Evolutionary conservation across 2,797 vertebrate genomes (phyloP), one percentile per base, ranked within the genome.

Genomic region (Discoglossus pictus): DNA sequence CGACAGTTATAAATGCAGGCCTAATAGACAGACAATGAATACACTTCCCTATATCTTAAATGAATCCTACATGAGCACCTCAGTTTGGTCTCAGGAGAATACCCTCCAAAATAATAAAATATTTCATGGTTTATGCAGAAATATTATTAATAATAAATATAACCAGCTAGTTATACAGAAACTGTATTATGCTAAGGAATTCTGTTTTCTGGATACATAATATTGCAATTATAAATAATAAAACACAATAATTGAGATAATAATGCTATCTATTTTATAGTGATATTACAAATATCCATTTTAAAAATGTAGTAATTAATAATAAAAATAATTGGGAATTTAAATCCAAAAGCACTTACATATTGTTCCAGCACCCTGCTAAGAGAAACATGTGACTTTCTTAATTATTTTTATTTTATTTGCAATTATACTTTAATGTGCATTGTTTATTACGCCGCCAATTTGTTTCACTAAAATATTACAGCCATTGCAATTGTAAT

Each of bases 351-450:
- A 34, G 27, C 35, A 13, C 39, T 23, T 51, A 4, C 39, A n/a
- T 17, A 23, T 61, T 15, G 16, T 46, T 8, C 25, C 39, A 46
- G 40, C 2, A 9, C 60, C 17, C 48, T 17, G 58, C 40, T 53
- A 18, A n/a, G 16, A 40, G 51, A 34, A 47, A 25, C 68, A 65
- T 59, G 68, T 65, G 54, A 65, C 54, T 71, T 71, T 63, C 52
- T 65, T 71, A 71, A 71, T 71, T 71, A 71, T 71, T 71, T 65
- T 36, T 53, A 65, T 71, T 65, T 71, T 65, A 59, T 64, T 64
- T 65, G 68, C 68, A 71, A 71, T 71, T 71, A 71, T 64, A 12
- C 52, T 59, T 71, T 71, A 71, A 71, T 71, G 68, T 48, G 61
- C 42, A 46, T 59, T 71, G 68, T 71, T 71, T 71, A 71, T 71